Percentiles rank a stretch among this genome's conserved stretches.
Evolutionary conservation across 1,140 invertebrate genomes (phyloP).

Genomic region (Gonatopus flavifemur): DNA sequence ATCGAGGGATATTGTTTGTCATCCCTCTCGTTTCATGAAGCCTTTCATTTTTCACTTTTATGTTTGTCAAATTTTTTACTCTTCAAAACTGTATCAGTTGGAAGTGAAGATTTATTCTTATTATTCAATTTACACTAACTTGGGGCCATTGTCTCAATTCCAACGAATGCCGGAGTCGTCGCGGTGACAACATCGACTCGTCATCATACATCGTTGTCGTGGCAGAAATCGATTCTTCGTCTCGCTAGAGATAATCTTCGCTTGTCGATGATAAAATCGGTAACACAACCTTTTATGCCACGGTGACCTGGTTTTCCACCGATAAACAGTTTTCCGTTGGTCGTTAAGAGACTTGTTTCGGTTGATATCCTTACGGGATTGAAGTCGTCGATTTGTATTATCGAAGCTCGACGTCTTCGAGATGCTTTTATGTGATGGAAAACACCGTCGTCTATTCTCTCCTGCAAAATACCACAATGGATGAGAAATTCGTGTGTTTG

Average conservation of each 20-base stretch:
- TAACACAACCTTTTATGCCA: slow-evolving; percentile 67
- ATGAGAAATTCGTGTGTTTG: not conserved
- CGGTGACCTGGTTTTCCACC: slow-evolving; percentile 61
- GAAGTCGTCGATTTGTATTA: slow-evolving; percentile 63
- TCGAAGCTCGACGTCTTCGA: slow-evolving; percentile 56
- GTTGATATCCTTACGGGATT: slow-evolving; percentile 39
- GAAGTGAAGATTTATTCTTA: too few species aligned
- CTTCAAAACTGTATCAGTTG: too few species aligned
- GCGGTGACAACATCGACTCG: slow-evolving; percentile 27
- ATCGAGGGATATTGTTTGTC: too few species aligned
- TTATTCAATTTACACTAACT: not conserved
- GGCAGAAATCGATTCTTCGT: slow-evolving; percentile 55
- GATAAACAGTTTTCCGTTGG: slow-evolving; percentile 55
- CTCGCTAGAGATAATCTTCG: slow-evolving; percentile 52
- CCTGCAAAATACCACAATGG: slow-evolving; percentile 40
- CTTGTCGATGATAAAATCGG: slow-evolving; percentile 61
- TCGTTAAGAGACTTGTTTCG: slow-evolving; percentile 44
- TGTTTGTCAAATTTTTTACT: too few species aligned
- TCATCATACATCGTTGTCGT: slow-evolving; percentile 59
- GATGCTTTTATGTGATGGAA: slow-evolving; percentile 51
- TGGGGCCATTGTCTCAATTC: not conserved
- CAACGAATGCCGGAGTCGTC: slow-evolving; percentile 19
- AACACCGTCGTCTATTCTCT: slow-evolving; percentile 57
- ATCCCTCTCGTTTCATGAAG: too few species aligned
- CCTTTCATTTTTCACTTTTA: too few species aligned